Conservation (phyloP, 1,140 invertebrate genomes). For the Riptortus pedestris region DNA sequence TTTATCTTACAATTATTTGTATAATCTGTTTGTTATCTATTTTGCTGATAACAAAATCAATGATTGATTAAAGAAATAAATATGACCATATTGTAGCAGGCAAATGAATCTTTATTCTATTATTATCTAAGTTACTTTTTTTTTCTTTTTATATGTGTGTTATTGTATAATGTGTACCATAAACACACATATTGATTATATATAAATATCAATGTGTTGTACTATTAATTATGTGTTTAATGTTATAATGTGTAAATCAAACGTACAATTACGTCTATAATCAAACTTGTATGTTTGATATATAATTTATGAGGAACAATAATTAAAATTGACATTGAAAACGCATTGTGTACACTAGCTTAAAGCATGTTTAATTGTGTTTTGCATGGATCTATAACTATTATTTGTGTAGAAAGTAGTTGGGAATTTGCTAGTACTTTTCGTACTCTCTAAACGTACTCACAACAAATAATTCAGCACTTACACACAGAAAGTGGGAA, state of each 20-base stretch:
- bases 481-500: no score
- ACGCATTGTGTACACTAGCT: constrained; percentile 27
- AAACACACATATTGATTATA: not conserved
- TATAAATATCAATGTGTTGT: not conserved
- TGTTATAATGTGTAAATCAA: constrained; percentile 8
- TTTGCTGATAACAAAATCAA: no score
- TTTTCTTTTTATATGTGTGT: constrained; percentile 19
- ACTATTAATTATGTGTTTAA: constrained; percentile 11
- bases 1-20: no score
- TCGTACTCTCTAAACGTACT: no score
- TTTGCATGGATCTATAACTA: constrained; percentile 12
- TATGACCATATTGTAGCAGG: constrained; percentile 4
- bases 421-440: no score
- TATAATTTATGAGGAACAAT: not conserved
- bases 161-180: constrained; percentile 15
- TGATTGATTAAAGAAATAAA: no score
- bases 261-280: no score
- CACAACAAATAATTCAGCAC: no score
- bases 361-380: constrained; percentile 23
- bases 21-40: no score
- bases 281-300: no score
- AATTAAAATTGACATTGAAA: constrained; percentile 6
- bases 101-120: not conserved
- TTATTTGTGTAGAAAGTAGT: constrained; percentile 12
- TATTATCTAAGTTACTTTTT: constrained; percentile 13